A percentile compares a stretch with the other conserved stretches of the same genome.
Conservation (phyloP, 2,888 invertebrate genomes). For the Spatulosminthurus flaviceps region DNA sequence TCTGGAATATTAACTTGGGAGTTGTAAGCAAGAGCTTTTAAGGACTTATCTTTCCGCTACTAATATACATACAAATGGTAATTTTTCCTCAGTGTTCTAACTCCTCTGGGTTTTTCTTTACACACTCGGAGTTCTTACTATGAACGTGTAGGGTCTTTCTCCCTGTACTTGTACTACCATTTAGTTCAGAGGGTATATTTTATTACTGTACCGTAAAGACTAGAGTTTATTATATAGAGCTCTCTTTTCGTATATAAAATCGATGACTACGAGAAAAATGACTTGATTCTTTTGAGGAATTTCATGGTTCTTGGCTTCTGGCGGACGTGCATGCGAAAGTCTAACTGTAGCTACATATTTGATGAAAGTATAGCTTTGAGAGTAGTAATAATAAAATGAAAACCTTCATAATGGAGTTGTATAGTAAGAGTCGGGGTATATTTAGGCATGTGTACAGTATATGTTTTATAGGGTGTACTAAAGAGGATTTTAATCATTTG, state of each 20-base stretch:
- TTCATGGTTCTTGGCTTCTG: neutral
- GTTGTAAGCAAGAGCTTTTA: slow-evolving; percentile 19
- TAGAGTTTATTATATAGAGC: too few species aligned
- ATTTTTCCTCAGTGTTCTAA: neutral
- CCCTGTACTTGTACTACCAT: neutral
- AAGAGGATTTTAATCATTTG: slow-evolving; percentile 26
- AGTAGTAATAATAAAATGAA: neutral
- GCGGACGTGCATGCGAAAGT: too few species aligned
- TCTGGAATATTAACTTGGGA: slow-evolving; percentile 16
- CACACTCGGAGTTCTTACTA: too few species aligned
- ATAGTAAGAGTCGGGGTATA: neutral
- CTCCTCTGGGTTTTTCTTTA: neutral
- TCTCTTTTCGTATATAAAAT: too few species aligned
- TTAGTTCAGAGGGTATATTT: too few species aligned
- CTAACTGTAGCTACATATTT: too few species aligned
- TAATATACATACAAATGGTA: slow-evolving; percentile 8
- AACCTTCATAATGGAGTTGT: too few species aligned
- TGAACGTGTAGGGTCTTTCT: too few species aligned
- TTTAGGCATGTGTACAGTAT: neutral
- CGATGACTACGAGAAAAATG: neutral
- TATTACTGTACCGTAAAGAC: too few species aligned
- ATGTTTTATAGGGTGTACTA: neutral
- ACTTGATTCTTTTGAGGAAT: slow-evolving; percentile 4
- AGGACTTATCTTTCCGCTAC: neutral
- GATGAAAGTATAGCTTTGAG: too few species aligned